phyloP scores from a whole-genome alignment of 2,888 invertebrate genomes.

The Ecdyonurus torrentis region DNA sequence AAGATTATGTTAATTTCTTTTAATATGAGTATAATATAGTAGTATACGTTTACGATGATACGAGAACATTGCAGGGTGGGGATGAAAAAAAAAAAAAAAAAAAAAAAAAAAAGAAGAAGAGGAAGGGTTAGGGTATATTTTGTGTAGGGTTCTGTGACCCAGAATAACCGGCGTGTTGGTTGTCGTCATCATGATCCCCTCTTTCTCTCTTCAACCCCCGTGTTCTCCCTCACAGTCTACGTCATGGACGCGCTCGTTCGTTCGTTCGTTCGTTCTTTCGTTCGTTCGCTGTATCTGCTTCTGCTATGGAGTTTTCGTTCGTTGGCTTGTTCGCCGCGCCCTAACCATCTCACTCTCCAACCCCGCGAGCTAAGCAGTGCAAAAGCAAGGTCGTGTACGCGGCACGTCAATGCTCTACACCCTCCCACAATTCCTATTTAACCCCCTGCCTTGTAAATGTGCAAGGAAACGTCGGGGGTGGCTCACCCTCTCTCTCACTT shows the following conservation, averaged over 20 bases:
- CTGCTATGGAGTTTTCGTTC: too few species aligned
- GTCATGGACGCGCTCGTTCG: too few species aligned
- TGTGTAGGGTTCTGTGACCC: background rate
- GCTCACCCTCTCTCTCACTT: constrained; percentile 14
- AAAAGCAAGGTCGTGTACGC: constrained; percentile 15
- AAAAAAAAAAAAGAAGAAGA: too few species aligned
- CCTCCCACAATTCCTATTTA: too few species aligned
- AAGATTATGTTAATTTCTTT: too few species aligned
- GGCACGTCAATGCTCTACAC: constrained; percentile 19
- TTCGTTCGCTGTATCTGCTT: too few species aligned
- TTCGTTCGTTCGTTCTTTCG: too few species aligned
- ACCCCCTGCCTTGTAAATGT: too few species aligned
- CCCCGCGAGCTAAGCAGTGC: constrained; percentile 10
- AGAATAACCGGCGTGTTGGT: background rate
- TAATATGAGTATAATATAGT: too few species aligned
- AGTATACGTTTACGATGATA: too few species aligned
- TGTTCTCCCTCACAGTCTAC: background rate
- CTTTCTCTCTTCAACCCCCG: background rate
- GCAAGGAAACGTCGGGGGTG: background rate
- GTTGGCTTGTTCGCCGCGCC: background rate
- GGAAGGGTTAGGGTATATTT: background rate
- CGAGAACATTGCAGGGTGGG: too few species aligned
- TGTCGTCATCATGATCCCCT: background rate
- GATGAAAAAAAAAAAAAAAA: too few species aligned
- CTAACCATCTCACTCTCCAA: constrained; percentile 3